phyloP scores from a whole-genome alignment of 2,888 invertebrate genomes.

The Apeira syringaria region DNA sequence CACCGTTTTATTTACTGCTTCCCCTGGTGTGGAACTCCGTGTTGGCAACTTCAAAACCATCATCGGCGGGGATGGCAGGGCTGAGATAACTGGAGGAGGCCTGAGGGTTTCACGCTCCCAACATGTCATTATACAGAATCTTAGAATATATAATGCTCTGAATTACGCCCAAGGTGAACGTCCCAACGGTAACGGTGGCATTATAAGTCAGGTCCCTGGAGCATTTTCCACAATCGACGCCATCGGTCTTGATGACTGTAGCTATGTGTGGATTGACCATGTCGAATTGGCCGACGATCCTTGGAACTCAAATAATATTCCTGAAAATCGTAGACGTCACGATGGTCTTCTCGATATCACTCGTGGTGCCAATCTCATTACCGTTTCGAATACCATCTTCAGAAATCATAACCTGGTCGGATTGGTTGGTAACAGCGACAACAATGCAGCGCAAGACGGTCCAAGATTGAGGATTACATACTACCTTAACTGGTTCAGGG shows the following conservation, averaged over 20 bases:
- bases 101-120: background rate
- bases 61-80: background rate
- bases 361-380: slow-evolving; percentile 11
- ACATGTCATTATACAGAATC: background rate
- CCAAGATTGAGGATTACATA: slow-evolving; percentile 17
- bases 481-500: slow-evolving; percentile 25
- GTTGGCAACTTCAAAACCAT: background rate
- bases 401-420: slow-evolving; percentile 24
- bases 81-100: background rate
- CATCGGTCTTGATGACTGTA: background rate
- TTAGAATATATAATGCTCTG: background rate
- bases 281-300: slow-evolving; percentile 28
- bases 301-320: slow-evolving; percentile 8
- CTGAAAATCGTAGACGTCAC: slow-evolving; percentile 18
- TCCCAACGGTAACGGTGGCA: slow-evolving; percentile 19
- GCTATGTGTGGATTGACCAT: slow-evolving; percentile 10
- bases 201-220: slow-evolving; percentile 1
- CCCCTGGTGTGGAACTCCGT: background rate
- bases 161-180: slow-evolving; percentile 9
- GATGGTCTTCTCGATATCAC: slow-evolving; percentile 25
- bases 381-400: slow-evolving; percentile 25
- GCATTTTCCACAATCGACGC: background rate
- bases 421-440: slow-evolving; percentile 23
- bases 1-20: background rate
- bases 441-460: slow-evolving; percentile 9